Evolutionary conservation across 2,888 invertebrate genomes (phyloP).

Genomic region (Lithodes maja): DNA sequence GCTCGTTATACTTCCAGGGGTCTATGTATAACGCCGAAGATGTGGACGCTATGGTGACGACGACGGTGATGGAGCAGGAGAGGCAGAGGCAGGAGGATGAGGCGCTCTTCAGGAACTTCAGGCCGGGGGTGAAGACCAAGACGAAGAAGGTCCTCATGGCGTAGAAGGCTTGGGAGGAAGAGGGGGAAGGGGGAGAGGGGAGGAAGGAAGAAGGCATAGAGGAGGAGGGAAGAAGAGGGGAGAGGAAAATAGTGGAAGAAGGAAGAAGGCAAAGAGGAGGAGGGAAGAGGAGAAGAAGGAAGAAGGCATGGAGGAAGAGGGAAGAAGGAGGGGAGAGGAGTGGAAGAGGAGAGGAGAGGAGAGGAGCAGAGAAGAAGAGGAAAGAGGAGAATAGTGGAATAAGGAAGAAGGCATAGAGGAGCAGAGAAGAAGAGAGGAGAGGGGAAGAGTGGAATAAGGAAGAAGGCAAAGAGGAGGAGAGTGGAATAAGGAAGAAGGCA

Average conservation of each 20-base stretch:
- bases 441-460: not conserved
- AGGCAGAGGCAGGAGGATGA: conserved; percentile 52
- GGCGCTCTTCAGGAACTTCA: conserved; percentile 49
- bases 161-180: conserved; percentile 14
- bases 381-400: not conserved
- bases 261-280: not conserved
- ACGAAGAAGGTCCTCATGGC: conserved; percentile 64
- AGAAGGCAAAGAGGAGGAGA: not conserved
- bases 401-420: not conserved
- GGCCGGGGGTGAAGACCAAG: conserved; percentile 49
- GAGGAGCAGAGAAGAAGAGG: not conserved
- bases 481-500: not conserved
- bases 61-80: conserved; percentile 61
- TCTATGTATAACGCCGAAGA: conserved; percentile 64
- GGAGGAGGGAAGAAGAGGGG: not conserved
- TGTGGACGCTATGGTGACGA: conserved; percentile 67
- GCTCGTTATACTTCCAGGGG: conserved; percentile 29
- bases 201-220: not conserved
- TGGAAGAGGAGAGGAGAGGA: conserved; percentile 2
- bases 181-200: conserved; percentile 5
- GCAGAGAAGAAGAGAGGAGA: not conserved
- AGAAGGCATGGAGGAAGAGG: not conserved
- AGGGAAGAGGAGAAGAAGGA: not conserved
- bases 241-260: not conserved
- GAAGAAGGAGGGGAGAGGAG: not conserved